A percentile compares a stretch with the other conserved stretches of the same genome.
Evolutionary conservation across 2,888 invertebrate species (phyloP).

Genomic region (Ectemnius lituratus): DNA sequence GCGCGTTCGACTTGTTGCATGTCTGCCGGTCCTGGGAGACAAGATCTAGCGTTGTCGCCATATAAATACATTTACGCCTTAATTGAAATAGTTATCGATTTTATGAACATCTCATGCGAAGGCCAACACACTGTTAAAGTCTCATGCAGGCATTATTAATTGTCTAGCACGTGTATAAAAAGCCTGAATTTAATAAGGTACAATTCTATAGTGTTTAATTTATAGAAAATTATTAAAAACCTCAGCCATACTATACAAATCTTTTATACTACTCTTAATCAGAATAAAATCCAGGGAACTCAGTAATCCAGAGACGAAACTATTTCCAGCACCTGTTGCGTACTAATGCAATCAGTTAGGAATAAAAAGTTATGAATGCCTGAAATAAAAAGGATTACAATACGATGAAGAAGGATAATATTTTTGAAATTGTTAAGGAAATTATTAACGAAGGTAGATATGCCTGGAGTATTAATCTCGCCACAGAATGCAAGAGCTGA

Average conservation of each 20-base stretch:
- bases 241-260: too few species aligned
- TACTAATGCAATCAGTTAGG: not conserved
- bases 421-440: too few species aligned
- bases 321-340: conserved; percentile 12
- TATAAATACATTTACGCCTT: conserved; percentile 42
- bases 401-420: too few species aligned
- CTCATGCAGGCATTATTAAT: not conserved
- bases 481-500: not conserved
- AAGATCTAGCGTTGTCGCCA: conserved; percentile 32
- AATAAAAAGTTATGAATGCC: not conserved
- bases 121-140: conserved; percentile 30
- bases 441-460: not conserved
- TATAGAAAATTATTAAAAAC: too few species aligned
- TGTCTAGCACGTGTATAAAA: too few species aligned
- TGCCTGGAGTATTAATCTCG: not conserved
- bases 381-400: too few species aligned
- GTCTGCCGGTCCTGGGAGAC: conserved; percentile 42
- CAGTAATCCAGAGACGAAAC: too few species aligned
- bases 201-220: too few species aligned
- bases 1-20: conserved; percentile 39
- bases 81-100: conserved; percentile 46
- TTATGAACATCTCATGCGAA: conserved; percentile 19
- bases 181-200: too few species aligned
- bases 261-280: too few species aligned
- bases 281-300: not conserved